Conservation (phyloP, 2,888 invertebrate species). For the Teinopalpus imperialis region DNA sequence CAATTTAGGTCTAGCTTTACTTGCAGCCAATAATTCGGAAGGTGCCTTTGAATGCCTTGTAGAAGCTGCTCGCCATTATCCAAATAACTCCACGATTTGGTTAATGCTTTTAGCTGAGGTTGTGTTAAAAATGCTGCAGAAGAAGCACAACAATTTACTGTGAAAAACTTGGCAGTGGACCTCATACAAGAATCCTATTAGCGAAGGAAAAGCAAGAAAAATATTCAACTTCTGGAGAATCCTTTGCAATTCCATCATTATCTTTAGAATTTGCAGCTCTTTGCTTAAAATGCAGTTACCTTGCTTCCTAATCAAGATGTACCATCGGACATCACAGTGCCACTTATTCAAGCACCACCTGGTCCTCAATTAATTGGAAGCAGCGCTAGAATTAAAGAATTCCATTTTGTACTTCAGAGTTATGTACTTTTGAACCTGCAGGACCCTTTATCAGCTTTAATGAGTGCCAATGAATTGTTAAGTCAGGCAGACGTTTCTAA, state of each 20-base stretch:
- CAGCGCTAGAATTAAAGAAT: constrained; percentile 83
- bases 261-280: constrained; percentile 94
- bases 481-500: constrained; percentile 83
- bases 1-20: constrained; percentile 91
- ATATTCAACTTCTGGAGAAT: constrained; percentile 82
- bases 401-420: constrained; percentile 89
- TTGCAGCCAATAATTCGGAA: constrained; percentile 90
- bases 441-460: constrained; percentile 90
- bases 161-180: constrained; percentile 70
- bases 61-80: constrained; percentile 92
- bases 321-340: constrained; percentile 51
- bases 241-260: constrained; percentile 92
- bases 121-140: constrained; percentile 89
- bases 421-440: constrained; percentile 93
- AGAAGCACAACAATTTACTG: constrained; percentile 67
- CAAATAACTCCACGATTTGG: constrained; percentile 95
- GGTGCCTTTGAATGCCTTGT: constrained; percentile 96
- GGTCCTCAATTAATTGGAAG: constrained; percentile 83
- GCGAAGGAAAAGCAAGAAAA: constrained; percentile 66
- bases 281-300: constrained; percentile 92
- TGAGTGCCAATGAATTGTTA: constrained; percentile 89
- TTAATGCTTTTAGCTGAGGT: constrained; percentile 94
- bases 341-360: constrained; percentile 78
- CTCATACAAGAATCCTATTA: constrained; percentile 66
- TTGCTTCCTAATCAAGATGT: constrained; percentile 84